These are phyloP conservation scores for Donacobius atricapilla DNA, from an alignment of 2,113 vertebrate species.

Conservation along the genomic window DNA sequence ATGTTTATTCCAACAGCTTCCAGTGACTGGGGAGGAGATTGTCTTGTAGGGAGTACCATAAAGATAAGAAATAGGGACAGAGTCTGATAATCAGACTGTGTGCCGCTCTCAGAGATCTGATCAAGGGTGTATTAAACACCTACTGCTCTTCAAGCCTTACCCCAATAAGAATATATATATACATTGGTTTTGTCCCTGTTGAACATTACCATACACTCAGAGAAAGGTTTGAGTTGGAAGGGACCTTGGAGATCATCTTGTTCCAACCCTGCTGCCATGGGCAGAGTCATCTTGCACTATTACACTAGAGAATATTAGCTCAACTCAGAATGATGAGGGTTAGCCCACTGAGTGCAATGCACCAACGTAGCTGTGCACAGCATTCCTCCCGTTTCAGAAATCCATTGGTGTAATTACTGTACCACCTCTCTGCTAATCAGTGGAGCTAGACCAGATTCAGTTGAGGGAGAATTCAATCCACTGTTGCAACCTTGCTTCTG, in stretches of 20 bases:
- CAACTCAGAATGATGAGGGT: background rate
- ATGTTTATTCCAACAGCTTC: background rate
- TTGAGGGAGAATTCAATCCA: background rate
- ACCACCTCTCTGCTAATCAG: background rate
- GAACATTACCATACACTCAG: background rate
- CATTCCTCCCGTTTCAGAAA: background rate
- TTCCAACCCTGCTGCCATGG: background rate
- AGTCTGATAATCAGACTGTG: background rate
- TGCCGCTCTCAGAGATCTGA: background rate
- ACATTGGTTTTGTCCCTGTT: background rate
- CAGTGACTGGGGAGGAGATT: background rate
- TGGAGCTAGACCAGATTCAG: background rate
- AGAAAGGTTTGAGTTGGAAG: background rate
- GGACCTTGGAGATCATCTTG: background rate
- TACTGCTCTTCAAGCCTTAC: background rate
- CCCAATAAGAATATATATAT: background rate
- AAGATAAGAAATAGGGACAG: background rate
- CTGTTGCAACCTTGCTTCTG: background rate
- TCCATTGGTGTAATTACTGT: background rate
- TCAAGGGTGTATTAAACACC: fast-evolving
- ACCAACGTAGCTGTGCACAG: background rate
- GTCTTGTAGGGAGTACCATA: background rate
- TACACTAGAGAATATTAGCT: background rate
- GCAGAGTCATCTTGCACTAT: background rate
- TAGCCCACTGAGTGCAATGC: background rate